Evolutionary conservation across 2,113 vertebrate species (phyloP).

Genomic region (Machaerirhynchus nigripectus): DNA sequence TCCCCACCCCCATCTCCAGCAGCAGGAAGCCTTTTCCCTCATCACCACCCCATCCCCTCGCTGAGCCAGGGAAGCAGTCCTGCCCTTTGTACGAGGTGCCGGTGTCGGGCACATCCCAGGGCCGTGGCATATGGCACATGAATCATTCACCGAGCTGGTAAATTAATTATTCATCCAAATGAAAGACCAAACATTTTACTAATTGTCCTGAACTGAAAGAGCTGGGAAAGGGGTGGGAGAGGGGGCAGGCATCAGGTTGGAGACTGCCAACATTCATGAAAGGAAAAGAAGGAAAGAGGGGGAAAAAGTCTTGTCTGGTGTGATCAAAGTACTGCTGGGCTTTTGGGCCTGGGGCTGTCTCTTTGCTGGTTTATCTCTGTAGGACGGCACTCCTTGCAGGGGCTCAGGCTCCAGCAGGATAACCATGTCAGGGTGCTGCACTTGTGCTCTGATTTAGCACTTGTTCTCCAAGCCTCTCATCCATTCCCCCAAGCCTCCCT

Average conservation of each 20-base stretch:
- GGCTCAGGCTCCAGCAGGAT: not conserved
- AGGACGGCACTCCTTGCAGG: not conserved
- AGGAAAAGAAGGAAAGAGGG: not conserved
- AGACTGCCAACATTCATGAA: not conserved
- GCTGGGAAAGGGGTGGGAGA: not conserved
- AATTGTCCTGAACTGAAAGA: slow-evolving; percentile 72
- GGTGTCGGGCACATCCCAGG: not conserved
- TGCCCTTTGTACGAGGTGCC: slow-evolving; percentile 1
- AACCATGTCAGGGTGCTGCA: not conserved
- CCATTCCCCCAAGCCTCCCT: not conserved
- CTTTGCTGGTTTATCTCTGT: not conserved
- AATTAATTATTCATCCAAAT: slow-evolving; percentile 87
- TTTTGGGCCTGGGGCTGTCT: not conserved
- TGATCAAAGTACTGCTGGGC: not conserved
- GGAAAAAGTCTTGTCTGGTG: not conserved
- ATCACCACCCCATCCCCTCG: not conserved
- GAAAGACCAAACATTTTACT: slow-evolving; percentile 82
- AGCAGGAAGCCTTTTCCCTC: rapidly evolving
- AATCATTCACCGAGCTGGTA: slow-evolving; percentile 80
- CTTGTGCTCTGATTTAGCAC: not conserved
- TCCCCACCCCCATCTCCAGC: not conserved
- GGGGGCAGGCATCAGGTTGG: not conserved
- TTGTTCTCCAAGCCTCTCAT: not conserved
- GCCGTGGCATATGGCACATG: slow-evolving; percentile 81
- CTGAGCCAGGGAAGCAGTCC: not conserved